phyloP scores from a whole-genome alignment of 2,797 vertebrate species.

The Halcyon smyrnensis region DNA sequence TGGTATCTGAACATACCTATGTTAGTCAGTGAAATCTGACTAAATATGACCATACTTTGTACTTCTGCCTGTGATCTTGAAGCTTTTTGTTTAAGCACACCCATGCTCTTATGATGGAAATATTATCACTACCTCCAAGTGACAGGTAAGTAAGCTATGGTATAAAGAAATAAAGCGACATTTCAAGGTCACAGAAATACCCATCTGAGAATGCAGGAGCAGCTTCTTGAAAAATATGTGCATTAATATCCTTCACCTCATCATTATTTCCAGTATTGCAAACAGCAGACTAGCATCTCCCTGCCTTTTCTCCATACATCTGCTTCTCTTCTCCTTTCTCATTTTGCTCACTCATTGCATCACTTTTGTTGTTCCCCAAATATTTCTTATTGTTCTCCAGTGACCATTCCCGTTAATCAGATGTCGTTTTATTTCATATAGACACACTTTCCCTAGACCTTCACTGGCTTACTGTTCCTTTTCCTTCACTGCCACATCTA shows the following conservation, averaged over 20 bases:
- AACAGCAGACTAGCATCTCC: neutral
- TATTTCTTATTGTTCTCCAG: neutral
- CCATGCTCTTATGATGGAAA: neutral
- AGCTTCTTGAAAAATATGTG: neutral
- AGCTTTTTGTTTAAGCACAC: conserved; percentile 20
- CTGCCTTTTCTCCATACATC: neutral
- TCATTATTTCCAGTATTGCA: conserved; percentile 2
- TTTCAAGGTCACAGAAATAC: conserved; percentile 41
- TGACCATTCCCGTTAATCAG: neutral
- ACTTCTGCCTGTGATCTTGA: neutral
- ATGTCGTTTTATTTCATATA: neutral
- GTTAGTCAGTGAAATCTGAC: neutral
- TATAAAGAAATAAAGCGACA: conserved; percentile 49
- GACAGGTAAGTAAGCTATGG: conserved; percentile 18
- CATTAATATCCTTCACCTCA: neutral
- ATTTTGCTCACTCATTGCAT: neutral
- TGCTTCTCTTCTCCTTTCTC: neutral
- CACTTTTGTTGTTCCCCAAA: neutral
- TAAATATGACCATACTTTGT: neutral
- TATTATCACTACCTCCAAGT: conserved; percentile 10
- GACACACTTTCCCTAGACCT: neutral
- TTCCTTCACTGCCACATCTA: neutral
- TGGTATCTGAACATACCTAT: neutral
- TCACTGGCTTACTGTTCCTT: neutral
- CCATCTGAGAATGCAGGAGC: conserved; percentile 25